Conservation (phyloP, 2,797 vertebrate species). For the Leptoclinus maculatus region DNA sequence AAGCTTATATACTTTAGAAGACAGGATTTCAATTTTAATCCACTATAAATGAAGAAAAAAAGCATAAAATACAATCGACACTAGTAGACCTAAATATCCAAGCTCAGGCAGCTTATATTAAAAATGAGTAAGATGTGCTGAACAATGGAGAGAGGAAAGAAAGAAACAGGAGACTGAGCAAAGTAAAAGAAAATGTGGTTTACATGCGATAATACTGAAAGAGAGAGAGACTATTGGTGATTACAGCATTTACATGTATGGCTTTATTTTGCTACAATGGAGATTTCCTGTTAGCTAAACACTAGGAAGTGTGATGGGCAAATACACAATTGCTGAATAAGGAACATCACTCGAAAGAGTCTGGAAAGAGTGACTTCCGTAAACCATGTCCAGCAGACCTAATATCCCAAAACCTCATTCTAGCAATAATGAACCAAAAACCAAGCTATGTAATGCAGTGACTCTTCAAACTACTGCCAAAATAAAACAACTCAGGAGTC, state of each 20-base stretch:
- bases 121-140: slow-evolving; percentile 34
- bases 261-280: neutral
- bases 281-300: neutral
- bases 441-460: slow-evolving; percentile 30
- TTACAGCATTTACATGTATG: neutral
- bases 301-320: neutral
- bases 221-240: neutral
- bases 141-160: slow-evolving; percentile 29
- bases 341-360: neutral
- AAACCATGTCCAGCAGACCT: slow-evolving; percentile 14
- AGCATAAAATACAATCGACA: slow-evolving; percentile 63
- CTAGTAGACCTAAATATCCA: slow-evolving; percentile 60
- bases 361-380: slow-evolving; percentile 7
- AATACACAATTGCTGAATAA: neutral
- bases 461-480: slow-evolving; percentile 21
- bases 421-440: slow-evolving; percentile 18
- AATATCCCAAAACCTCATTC: slow-evolving; percentile 8
- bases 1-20: slow-evolving; percentile 80
- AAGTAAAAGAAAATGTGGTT: neutral
- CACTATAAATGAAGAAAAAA: slow-evolving; percentile 75
- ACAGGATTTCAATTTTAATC: slow-evolving; percentile 82
- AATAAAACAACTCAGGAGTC: slow-evolving; percentile 44
- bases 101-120: slow-evolving; percentile 49
- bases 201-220: slow-evolving; percentile 1
- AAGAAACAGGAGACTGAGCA: neutral